These are phyloP conservation scores for Anagrus nilaparvatae DNA, from an alignment of 1,140 invertebrate genomes.

Conservation along the genomic window DNA sequence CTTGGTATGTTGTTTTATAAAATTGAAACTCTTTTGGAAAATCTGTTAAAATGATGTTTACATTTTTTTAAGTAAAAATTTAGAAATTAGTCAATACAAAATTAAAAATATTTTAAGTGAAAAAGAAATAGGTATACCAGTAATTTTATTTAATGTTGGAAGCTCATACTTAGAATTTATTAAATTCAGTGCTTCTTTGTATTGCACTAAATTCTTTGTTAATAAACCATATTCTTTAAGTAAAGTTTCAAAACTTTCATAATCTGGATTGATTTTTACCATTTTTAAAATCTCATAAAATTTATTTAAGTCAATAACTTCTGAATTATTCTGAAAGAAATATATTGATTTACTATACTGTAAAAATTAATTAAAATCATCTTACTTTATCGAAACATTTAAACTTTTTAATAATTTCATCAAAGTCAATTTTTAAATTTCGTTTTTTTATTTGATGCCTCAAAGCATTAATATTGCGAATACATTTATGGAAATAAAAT, in stretches of 20 bases:
- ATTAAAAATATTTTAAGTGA: neutral
- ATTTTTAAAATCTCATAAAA: slow-evolving; percentile 13
- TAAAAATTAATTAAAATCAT: neutral
- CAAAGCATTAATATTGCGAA: slow-evolving; percentile 17
- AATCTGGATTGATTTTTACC: slow-evolving; percentile 13
- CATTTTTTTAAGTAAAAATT: neutral
- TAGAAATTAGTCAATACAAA: neutral
- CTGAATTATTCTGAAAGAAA: slow-evolving; percentile 9
- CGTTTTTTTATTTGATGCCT: slow-evolving; percentile 18
- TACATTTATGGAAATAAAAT: slow-evolving; percentile 10
- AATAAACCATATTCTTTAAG: slow-evolving; percentile 17
- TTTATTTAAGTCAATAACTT: slow-evolving; percentile 10
- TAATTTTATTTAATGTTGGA: slow-evolving; percentile 16
- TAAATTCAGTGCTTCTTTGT: slow-evolving; percentile 18
- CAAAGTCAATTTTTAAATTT: slow-evolving; percentile 10
- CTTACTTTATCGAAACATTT: slow-evolving; percentile 18
- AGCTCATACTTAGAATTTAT: slow-evolving; percentile 22
- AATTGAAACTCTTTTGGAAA: neutral
- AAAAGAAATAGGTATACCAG: slow-evolving; percentile 12
- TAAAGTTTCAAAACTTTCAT: slow-evolving; percentile 13
- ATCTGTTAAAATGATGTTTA: slow-evolving; percentile 3
- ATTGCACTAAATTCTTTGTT: slow-evolving; percentile 14
- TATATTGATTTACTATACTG: slow-evolving; percentile 1
- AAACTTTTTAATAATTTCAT: slow-evolving; percentile 15
- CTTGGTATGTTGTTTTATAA: slow-evolving; percentile 11